phyloP scores from a whole-genome alignment of 1,140 invertebrate species.

The Hyles euphorbiae region DNA sequence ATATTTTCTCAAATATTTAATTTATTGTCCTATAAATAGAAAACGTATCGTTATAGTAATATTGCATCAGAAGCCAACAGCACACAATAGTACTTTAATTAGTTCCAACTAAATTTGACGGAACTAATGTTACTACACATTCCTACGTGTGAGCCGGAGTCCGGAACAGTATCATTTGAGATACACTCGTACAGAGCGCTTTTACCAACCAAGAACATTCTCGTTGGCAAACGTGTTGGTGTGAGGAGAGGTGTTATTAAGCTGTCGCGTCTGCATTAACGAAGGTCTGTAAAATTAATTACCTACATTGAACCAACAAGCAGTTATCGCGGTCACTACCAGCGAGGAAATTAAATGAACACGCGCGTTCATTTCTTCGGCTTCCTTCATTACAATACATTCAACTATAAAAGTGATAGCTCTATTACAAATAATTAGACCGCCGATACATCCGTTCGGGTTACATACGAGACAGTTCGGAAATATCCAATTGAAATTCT shows the following conservation, averaged over 20 bases:
- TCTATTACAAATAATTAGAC: constrained; percentile 1
- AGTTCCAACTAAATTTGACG: constrained; percentile 1
- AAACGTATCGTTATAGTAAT: too few species aligned
- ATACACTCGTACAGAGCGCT: background rate
- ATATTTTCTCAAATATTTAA: too few species aligned
- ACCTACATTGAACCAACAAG: constrained; percentile 49
- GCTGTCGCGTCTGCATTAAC: constrained; percentile 38
- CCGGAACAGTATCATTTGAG: background rate
- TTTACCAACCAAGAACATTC: constrained; percentile 8
- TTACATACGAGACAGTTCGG: constrained; percentile 9
- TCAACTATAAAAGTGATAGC: background rate
- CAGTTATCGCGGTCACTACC: constrained; percentile 40
- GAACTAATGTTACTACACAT: background rate
- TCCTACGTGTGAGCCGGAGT: background rate
- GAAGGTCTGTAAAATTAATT: constrained; percentile 57
- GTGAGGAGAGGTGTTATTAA: constrained; percentile 42
- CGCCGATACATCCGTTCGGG: background rate
- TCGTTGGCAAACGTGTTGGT: constrained; percentile 10
- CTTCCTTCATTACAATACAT: background rate
- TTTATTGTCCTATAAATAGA: too few species aligned
- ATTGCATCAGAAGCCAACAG: too few species aligned
- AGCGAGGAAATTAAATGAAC: constrained; percentile 59
- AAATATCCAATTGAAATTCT: constrained; percentile 29
- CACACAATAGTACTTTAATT: too few species aligned
- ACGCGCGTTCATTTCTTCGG: constrained; percentile 32